phyloP scores from a whole-genome alignment of 2,888 invertebrate species.

The Portevinia maculata region DNA sequence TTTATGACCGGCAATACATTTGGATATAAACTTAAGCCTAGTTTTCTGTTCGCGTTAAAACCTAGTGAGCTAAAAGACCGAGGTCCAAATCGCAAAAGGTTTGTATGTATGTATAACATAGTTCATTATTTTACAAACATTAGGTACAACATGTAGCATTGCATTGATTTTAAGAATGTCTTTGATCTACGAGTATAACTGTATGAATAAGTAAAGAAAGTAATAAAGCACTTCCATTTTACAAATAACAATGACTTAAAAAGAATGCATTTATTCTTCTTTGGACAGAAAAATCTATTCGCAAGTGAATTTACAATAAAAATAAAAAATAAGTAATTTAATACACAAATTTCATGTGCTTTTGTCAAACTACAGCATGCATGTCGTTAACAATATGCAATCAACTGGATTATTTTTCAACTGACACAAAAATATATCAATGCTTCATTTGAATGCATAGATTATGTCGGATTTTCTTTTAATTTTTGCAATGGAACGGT shows the following conservation, averaged over 20 bases:
- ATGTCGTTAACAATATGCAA: slow-evolving; percentile 50
- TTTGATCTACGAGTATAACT: no score
- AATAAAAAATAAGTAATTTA: slow-evolving; percentile 7
- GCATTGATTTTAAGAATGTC: no score
- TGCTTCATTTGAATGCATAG: slow-evolving; percentile 55
- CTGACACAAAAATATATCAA: slow-evolving; percentile 41
- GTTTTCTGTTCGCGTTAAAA: no score
- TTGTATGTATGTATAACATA: neutral
- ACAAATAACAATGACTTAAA: no score
- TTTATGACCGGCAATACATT: no score
- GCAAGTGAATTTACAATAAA: slow-evolving; percentile 2
- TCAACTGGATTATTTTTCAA: slow-evolving; percentile 53
- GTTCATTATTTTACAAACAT: no score
- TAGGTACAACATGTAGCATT: no score
- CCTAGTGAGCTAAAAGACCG: no score
- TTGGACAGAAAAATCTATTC: slow-evolving; percentile 7
- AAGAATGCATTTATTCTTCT: no score
- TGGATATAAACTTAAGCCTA: no score
- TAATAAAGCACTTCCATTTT: slow-evolving; percentile 21
- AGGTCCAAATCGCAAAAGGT: no score
- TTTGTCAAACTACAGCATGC: slow-evolving; percentile 38
- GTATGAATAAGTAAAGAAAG: no score
- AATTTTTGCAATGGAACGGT: neutral
- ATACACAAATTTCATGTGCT: slow-evolving; percentile 31
- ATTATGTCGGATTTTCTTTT: slow-evolving; percentile 27